Evolutionary conservation across 2,888 invertebrate genomes (phyloP), one percentile per base, ranked within the genome.

Genomic region (Andrena haemorrhoa): DNA sequence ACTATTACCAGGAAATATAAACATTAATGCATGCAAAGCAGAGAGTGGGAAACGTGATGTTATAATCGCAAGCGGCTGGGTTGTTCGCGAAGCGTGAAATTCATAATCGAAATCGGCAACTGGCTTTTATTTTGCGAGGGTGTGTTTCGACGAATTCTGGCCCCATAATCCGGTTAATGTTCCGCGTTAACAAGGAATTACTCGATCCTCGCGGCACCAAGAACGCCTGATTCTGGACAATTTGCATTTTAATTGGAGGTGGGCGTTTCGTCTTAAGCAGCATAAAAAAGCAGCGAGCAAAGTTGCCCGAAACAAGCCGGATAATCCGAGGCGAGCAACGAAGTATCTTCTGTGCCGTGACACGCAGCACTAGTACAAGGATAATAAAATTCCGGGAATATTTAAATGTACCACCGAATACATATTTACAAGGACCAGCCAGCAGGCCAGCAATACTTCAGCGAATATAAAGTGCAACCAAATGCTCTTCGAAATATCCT

Each of bases 91-190:
- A 23, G 5, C 35, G 12, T 6, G 29, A 60, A 61, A 66, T 33
- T 8, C 23, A 1, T 51, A 29, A 64, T 77, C 29, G 23, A 73
- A n/a, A 1, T 2, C 20, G 5, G 49, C 56, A 20, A 3, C 12
- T 8, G 6, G 10, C 26, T 60, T 58, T 70, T 33, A 26, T 71
- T 61, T 53, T 12, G 4, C 16, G 2, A 29, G 16, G 29, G 12
- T 29, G 31, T 65, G 65, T 58, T 58, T 35, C 49, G n/a, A 23
- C 10, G 29, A 75, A 63, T 68, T 49, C 49, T 12, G 16, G 35
- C 23, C 8, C 26, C 26, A 77, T 85, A 78, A 75, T 82, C 73
- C 69, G 85, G 35, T 75, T 85, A 85, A 85, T 66, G 85, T 73
- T 72, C 16, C 53, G 35, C 51, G 49, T 68, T 69, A 82, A 78